A percentile compares a stretch with the other conserved stretches of the same genome.
These are phyloP conservation scores for Megaleporinus macrocephalus DNA, from an alignment of 2,113 vertebrate genomes.

Conservation along the genomic window DNA sequence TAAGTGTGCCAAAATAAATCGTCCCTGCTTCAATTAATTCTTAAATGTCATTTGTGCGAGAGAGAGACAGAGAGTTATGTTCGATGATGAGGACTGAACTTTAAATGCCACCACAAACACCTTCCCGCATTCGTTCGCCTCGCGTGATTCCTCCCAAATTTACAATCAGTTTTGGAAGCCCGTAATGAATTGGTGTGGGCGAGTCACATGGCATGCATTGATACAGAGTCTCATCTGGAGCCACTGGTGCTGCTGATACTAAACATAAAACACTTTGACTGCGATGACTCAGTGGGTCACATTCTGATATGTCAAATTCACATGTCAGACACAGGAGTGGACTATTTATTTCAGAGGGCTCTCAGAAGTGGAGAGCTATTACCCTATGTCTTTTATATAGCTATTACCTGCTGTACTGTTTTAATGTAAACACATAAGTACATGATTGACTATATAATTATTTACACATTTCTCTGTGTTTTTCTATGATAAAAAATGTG, in stretches of 20 bases:
- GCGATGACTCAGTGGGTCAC: neutral
- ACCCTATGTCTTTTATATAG: no score
- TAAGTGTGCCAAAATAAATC: constrained; percentile 57
- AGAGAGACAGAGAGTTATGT: constrained; percentile 38
- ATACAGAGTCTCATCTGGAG: neutral
- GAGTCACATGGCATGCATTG: neutral
- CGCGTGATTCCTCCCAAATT: constrained; percentile 40
- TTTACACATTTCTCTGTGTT: no score
- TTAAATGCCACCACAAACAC: constrained; percentile 62
- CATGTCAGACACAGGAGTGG: neutral
- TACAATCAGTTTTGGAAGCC: constrained; percentile 16
- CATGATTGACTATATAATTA: no score
- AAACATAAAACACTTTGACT: constrained; percentile 13
- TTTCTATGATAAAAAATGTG: no score
- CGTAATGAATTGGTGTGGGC: constrained; percentile 13
- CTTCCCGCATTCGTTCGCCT: constrained; percentile 37
- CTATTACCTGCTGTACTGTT: neutral
- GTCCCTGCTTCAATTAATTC: constrained; percentile 60
- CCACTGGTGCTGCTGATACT: neutral
- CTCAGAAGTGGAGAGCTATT: neutral
- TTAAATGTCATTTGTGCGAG: constrained; percentile 62
- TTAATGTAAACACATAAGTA: neutral
- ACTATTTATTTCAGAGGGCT: neutral
- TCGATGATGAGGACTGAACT: constrained; percentile 58
- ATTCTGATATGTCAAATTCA: neutral